A percentile compares a stretch with the other conserved stretches of the same genome.
Conservation (phyloP, 2,797 vertebrate genomes). For the Lutjanus argentimaculatus region DNA sequence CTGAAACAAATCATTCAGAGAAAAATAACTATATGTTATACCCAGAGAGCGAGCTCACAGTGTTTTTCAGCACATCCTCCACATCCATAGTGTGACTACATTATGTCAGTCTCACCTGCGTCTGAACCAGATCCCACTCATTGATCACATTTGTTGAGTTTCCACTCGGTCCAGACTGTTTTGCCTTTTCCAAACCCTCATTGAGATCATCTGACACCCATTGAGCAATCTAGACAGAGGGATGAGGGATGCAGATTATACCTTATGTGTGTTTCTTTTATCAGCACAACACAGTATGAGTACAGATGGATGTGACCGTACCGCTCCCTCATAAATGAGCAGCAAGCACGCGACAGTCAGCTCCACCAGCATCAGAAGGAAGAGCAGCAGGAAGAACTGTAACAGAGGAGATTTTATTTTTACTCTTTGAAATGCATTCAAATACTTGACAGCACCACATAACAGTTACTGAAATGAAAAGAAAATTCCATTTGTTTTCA, state of each 20-base stretch:
- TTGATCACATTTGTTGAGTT: neutral
- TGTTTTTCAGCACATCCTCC: neutral
- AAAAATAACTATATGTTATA: neutral
- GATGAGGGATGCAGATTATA: neutral
- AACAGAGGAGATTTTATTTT: neutral
- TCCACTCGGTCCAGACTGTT: accelerated
- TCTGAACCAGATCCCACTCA: conserved; percentile 81
- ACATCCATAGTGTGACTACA: neutral
- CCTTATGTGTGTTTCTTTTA: neutral
- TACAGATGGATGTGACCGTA: conserved; percentile 38
- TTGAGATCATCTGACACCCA: conserved; percentile 50
- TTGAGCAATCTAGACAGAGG: conserved; percentile 41
- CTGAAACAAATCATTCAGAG: conserved; percentile 62
- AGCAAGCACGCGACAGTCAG: conserved; percentile 79
- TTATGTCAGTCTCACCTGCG: conserved; percentile 20
- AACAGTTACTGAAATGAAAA: neutral
- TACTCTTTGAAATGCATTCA: neutral
- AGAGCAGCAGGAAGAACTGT: conserved; percentile 87
- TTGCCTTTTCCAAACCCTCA: accelerated
- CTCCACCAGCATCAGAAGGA: conserved; percentile 86
- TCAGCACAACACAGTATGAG: neutral
- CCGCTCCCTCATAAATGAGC: conserved; percentile 68
- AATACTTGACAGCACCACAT: neutral
- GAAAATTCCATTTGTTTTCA: neutral
- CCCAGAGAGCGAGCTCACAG: neutral